A percentile compares a stretch with the other conserved stretches of the same genome.
phyloP scores from a whole-genome alignment of 2,113 vertebrate genomes.

The Lycocorax pyrrhopterus region DNA sequence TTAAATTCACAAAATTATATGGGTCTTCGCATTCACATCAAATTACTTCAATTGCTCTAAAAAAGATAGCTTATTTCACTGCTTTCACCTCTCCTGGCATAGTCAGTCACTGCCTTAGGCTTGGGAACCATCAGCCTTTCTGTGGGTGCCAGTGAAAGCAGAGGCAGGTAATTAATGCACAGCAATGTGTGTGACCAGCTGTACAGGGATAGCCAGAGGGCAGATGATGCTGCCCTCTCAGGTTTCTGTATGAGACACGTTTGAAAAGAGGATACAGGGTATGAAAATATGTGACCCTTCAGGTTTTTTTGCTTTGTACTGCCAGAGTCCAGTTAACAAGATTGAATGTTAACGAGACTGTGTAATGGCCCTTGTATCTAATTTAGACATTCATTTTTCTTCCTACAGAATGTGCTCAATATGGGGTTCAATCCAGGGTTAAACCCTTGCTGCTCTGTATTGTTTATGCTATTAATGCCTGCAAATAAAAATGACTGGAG shows the following conservation, averaged over 20 bases:
- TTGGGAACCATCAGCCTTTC: neutral
- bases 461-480: constrained; percentile 45
- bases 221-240: neutral
- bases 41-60: neutral
- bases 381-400: constrained; percentile 49
- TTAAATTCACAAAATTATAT: neutral
- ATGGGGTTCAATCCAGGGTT: constrained; percentile 45
- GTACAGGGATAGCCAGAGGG: neutral
- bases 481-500: constrained; percentile 55
- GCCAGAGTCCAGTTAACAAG: constrained; percentile 1
- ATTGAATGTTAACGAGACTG: constrained; percentile 15
- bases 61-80: neutral
- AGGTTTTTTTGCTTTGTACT: neutral
- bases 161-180: neutral
- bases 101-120: neutral
- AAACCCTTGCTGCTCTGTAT: constrained; percentile 47
- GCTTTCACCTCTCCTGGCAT: neutral
- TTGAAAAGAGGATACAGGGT: neutral
- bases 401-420: neutral
- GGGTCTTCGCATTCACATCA: neutral
- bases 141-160: neutral
- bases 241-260: neutral
- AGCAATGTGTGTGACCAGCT: neutral
- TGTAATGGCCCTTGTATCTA: constrained; percentile 13
- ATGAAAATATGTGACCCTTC: neutral